A percentile compares a stretch with the other conserved stretches of the same genome.
These are phyloP conservation scores for Clarias gariepinus DNA, from an alignment of 2,113 vertebrate species.

Conservation along the genomic window DNA sequence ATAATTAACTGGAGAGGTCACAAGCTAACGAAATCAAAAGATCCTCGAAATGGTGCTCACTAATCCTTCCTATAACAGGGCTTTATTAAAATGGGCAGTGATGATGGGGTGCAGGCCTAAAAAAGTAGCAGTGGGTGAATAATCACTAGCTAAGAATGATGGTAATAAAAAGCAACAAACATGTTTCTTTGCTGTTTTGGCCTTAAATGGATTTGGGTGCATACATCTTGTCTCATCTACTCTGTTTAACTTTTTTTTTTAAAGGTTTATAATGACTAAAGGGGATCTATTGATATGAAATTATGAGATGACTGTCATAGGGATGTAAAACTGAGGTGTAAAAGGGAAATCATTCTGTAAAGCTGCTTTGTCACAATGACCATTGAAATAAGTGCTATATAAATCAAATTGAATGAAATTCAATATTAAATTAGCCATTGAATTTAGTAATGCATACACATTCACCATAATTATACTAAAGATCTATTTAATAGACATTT, in stretches of 20 bases:
- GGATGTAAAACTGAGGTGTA: background rate
- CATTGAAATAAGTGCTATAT: too few relatives aligned
- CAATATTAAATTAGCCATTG: background rate
- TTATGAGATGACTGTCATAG: background rate
- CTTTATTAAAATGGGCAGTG: constrained; percentile 68
- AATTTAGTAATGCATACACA: background rate
- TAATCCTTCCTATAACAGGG: constrained; percentile 71
- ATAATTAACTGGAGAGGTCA: constrained; percentile 83
- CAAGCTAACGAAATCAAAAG: constrained; percentile 80
- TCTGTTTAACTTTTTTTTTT: background rate
- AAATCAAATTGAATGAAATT: too few relatives aligned
- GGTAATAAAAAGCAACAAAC: background rate
- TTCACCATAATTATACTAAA: background rate
- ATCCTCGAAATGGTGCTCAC: constrained; percentile 66
- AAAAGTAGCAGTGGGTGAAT: constrained; percentile 37
- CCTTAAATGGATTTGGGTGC: background rate
- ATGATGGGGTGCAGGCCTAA: background rate
- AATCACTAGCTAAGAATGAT: constrained; percentile 26
- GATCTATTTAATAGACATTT: background rate
- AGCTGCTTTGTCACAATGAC: too few relatives aligned
- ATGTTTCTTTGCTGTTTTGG: background rate
- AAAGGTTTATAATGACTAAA: background rate
- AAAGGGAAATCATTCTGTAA: background rate
- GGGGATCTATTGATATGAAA: background rate
- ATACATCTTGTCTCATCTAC: background rate